Evolutionary conservation across 1,140 invertebrate species (phyloP), one percentile per base, ranked within the genome.

Genomic region (Paracyclopina nana): DNA sequence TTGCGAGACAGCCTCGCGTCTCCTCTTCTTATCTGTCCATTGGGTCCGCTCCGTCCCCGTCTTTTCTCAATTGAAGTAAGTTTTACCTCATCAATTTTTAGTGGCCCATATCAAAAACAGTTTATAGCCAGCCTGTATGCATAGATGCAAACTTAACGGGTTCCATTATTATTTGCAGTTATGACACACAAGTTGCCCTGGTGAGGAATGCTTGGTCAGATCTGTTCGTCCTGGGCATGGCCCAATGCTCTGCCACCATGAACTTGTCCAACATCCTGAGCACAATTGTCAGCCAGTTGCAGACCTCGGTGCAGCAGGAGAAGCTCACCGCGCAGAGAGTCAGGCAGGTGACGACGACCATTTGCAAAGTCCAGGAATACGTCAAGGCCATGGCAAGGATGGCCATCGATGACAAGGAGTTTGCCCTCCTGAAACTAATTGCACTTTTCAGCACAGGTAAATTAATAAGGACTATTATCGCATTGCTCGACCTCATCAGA

Each of bases 181-280:
- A 76, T 50, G 82, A 90, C 51, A 72, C 79, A 43, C 86, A 94
- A 68, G 78, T 81, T 52, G 72, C 74, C 5, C 63, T 96, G 30
- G 69, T 95, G 28, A 77, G 80, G 59, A 77, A 77, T 53, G 83
- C 78, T 58, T 97, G 92, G 92, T 76, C 83, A 60, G 85, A 95
- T 61, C 62, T 97, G 49, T 90, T 97, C 65, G 78, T 81, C 2
- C 68, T 98, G 14, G 88, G 88, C 6, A 68, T 97, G 50, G 79
- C 85, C 1, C 87, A 95, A 63, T 90, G 82, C 63, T 75, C 82
- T 11, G 72, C 80, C 24, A 73, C 76, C 41, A 68, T 91, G 60
- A 82, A 80, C 28, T 67, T 90, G 41, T 69, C 77, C 26, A 81
- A 78, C 52, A 87, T 91, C 57, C 67, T 91, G 38, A 75, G 75